Base-by-base conservation (phyloP, 92 coral and sea anemone species). In the Hydrozoanthus gracilis region DNA sequence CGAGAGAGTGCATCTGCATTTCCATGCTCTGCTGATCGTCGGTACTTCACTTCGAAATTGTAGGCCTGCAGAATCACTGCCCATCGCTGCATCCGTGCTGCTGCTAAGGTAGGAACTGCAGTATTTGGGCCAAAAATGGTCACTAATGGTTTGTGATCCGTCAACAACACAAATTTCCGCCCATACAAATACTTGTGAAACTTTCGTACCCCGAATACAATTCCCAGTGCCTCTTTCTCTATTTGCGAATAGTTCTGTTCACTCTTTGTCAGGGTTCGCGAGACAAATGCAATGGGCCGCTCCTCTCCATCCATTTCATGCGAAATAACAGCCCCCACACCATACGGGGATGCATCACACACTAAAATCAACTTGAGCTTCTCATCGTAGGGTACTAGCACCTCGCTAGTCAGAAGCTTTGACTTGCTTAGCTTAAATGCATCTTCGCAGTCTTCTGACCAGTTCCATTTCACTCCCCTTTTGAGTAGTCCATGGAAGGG, bases 101-200 rank as follows among this genome's bases (percentile, higher is more conserved):
- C 89, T 78, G 89, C 78, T 52, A 51, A 62, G 20, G 88, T 49
- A 64, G 88, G 88, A 12, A 69, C 88, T 47, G 86, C 73, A 6
- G 61, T 54, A 44, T 85, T 65, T 0, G 91, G 89, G 71, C 94
- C 78, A 50, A 90, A 75, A 17, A 82, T 70, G 44, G 91, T 82
- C 60, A 91, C 83, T 44, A 88, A 89, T 3, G 94, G 94, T 48
- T 78, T 68, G 79, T 88, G 92, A 50, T 84, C 92, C 54, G 89
- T 88, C 51, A 66, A 44, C 51, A 85, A 17, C 3, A 79, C 77
- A 17, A 91, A 91, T 7, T 46, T 65, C 15, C 71, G 65, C 14
- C 91, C 90, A 54, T 88, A 91, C 52, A 91, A 83, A 76, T 86
- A 79, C 78, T 79, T 75, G 84, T 91, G 88, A 44, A 91, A 88